These are phyloP conservation scores for Aporophyla lueneburgensis DNA, from an alignment of 2,888 invertebrate species.

Conservation along the genomic window DNA sequence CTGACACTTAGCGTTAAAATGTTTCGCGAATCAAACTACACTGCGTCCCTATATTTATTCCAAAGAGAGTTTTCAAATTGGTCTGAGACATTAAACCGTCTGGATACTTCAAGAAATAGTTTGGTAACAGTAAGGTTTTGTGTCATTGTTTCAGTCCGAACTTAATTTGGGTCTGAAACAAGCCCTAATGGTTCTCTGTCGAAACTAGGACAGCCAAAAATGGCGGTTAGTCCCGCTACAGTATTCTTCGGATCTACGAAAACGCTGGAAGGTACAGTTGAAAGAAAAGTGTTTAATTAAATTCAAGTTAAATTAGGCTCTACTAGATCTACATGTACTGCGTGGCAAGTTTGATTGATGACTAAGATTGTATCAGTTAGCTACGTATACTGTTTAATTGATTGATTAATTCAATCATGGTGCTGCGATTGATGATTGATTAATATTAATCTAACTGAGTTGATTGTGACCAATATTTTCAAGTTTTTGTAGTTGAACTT, in stretches of 20 bases:
- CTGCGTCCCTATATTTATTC: background rate
- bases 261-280: background rate
- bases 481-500: background rate
- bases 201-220: too few relatives aligned
- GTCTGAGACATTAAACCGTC: conserved; percentile 11
- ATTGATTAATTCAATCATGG: background rate
- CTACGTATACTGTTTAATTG: background rate
- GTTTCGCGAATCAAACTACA: background rate
- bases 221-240: background rate
- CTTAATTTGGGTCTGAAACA: background rate
- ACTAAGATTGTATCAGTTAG: background rate
- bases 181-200: background rate
- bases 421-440: background rate
- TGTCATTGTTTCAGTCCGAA: background rate
- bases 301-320: background rate
- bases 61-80: background rate
- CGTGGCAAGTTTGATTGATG: background rate
- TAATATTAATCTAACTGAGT: background rate
- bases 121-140: background rate
- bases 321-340: background rate
- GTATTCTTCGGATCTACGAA: background rate
- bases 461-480: background rate
- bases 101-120: conserved; percentile 9
- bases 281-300: background rate
- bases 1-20: background rate